Conservation (phyloP, 2,113 vertebrate species). For the Cyanistes caeruleus region DNA sequence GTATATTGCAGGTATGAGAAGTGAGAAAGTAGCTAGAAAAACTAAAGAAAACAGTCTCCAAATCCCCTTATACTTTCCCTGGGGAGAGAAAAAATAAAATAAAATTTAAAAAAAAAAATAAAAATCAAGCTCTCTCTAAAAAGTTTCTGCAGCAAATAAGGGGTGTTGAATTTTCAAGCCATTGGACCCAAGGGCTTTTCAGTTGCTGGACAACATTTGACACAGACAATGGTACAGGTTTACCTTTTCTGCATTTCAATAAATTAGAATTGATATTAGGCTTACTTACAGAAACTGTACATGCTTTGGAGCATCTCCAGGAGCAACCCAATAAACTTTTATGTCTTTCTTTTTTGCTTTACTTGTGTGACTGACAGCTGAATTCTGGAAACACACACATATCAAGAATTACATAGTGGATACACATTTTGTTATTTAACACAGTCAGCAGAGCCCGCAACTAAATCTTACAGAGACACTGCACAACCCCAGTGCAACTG, state of each 20-base stretch:
- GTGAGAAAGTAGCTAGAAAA: not conserved
- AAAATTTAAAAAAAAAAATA: not conserved
- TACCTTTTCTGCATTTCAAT: not conserved
- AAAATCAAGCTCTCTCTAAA: not conserved
- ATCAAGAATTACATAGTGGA: not conserved
- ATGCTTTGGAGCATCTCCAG: conserved; percentile 68
- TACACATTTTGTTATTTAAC: not conserved
- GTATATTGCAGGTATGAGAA: not conserved
- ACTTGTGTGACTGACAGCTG: conserved; percentile 85
- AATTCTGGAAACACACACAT: conserved; percentile 73
- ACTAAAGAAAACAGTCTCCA: not conserved
- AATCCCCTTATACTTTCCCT: not conserved
- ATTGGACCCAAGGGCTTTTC: not conserved
- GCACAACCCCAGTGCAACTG: not conserved
- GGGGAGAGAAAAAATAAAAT: fast-evolving
- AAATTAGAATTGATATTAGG: not conserved
- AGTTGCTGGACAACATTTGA: too few species aligned
- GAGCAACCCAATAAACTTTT: conserved; percentile 80
- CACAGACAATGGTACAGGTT: too few species aligned
- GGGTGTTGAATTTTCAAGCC: not conserved
- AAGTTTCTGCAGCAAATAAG: not conserved
- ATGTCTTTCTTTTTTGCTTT: conserved; percentile 76
- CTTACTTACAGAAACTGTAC: conserved; percentile 85
- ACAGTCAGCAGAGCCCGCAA: not conserved
- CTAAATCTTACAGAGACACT: not conserved